Evolutionary conservation across 1,140 invertebrate species (phyloP), one percentile per base, ranked within the genome.

Genomic region (Planococcus citri): DNA sequence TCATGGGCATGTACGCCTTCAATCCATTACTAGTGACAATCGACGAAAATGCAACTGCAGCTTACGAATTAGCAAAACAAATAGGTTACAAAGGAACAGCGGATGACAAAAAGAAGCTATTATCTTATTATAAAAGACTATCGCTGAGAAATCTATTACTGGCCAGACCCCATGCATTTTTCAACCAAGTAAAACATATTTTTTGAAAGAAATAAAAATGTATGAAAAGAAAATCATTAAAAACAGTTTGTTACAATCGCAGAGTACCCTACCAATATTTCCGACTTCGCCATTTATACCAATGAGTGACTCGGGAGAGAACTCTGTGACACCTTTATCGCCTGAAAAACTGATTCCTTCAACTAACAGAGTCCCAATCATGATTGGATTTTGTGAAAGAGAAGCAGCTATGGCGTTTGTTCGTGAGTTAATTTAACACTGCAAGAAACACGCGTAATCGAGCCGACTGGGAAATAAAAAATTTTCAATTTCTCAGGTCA

Each of bases 1-100:
- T 64, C 9, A 64, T 64, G 60, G 60, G 60, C 10, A 64, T 64
- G 60, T 64, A 64, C 60, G 60, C 60, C 1, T 27, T 64, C 9
- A 24, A 64, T 25, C 20, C 60, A 21, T 2, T 64, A 25, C 60
- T 12, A 22, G 60, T 64, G 3, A 27, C 21, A 9, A 4, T 12
- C 1, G 14, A 10, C 10, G 60, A 64, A 4, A 24, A 64, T 20
- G 17, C 17, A 4, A 14, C 10, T 17, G 2, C 17, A 21, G 60
- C 60, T 64, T 25, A 17, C 60, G 20, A 64, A 64, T 25, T 24
- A 22, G 60, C 60, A 1, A 1, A 6, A 6, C 3, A 10, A 22
- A 64, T 64, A 3, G 41, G 41, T 6, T 51, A 9, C 10, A 20
- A 20, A 9, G n/a, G 17, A 20, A 20, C 4, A 17, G 17, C 33